phyloP scores from a whole-genome alignment of 2,797 vertebrate species.

The Alexandromys oeconomus region DNA sequence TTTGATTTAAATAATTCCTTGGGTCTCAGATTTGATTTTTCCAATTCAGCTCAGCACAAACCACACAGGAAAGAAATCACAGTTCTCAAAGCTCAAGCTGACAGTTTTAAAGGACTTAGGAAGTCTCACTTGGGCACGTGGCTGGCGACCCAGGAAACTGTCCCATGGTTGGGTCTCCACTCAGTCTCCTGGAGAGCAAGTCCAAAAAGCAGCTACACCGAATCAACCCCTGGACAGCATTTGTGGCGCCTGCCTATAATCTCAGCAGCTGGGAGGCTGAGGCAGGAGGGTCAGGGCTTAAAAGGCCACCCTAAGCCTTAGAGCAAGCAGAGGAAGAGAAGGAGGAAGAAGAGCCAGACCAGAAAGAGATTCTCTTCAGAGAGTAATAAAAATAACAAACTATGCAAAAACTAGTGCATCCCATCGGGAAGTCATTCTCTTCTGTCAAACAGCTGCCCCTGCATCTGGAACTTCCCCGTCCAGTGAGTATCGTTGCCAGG shows the following conservation, averaged over 20 bases:
- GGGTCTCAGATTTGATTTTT: slow-evolving; percentile 40
- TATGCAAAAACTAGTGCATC: not conserved
- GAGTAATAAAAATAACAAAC: slow-evolving; percentile 51
- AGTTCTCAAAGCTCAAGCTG: slow-evolving; percentile 13
- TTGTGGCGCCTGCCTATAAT: not conserved
- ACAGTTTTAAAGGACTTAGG: not conserved
- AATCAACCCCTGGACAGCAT: slow-evolving; percentile 44
- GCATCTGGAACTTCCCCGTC: not conserved
- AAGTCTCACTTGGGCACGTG: not conserved
- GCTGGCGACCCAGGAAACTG: not conserved
- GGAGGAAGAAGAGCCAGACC: not conserved
- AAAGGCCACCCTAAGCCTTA: not conserved
- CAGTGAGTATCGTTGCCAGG: not conserved
- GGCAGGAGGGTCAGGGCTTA: not conserved
- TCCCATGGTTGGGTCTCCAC: not conserved
- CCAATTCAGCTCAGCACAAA: slow-evolving; percentile 33
- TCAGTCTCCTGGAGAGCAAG: not conserved
- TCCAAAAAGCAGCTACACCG: slow-evolving; percentile 7
- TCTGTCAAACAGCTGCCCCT: slow-evolving; percentile 15
- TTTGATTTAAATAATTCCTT: slow-evolving; percentile 19
- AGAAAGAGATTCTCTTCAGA: not conserved
- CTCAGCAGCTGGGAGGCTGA: not conserved
- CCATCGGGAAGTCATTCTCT: slow-evolving; percentile 18
- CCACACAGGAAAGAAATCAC: slow-evolving; percentile 18
- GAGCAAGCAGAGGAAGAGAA: not conserved